phyloP scores from a whole-genome alignment of 2,797 vertebrate species.

The Gymnocypris eckloni region DNA sequence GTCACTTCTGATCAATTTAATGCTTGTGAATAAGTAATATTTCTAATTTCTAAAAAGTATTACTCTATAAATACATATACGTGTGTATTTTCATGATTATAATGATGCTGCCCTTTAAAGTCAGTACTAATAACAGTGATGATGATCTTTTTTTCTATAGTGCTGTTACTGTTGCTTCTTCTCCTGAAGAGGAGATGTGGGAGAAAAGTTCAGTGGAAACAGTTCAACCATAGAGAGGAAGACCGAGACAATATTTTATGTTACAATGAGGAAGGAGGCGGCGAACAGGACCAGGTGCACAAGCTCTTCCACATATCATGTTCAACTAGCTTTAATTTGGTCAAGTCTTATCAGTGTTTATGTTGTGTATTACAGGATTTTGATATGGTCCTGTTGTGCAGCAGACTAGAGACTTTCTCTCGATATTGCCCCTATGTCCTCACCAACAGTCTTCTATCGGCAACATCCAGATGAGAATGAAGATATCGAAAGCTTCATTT shows the following conservation, averaged over 20 bases:
- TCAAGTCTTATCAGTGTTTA: slow-evolving; percentile 59
- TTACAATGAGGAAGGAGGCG: slow-evolving; percentile 89
- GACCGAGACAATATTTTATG: slow-evolving; percentile 87
- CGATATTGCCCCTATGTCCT: slow-evolving; percentile 67
- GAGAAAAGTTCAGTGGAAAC: slow-evolving; percentile 59
- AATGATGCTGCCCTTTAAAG: background rate
- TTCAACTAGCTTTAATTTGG: slow-evolving; percentile 74
- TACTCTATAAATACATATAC: background rate
- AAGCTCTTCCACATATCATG: slow-evolving; percentile 83
- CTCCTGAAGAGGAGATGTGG: slow-evolving; percentile 70
- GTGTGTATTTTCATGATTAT: background rate
- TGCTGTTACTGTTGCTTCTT: slow-evolving; percentile 79
- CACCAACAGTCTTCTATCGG: slow-evolving; percentile 71
- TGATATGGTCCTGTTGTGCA: slow-evolving; percentile 64
- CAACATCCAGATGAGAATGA: slow-evolving; percentile 76
- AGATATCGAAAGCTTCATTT: slow-evolving; percentile 81
- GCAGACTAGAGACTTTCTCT: slow-evolving; percentile 52
- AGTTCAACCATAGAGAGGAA: slow-evolving; percentile 78
- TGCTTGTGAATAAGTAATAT: background rate
- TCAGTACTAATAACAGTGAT: background rate
- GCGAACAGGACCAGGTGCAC: slow-evolving; percentile 84
- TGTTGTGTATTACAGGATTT: slow-evolving; percentile 59
- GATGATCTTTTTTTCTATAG: slow-evolving; percentile 55
- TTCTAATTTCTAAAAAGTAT: background rate
- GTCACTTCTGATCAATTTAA: background rate